Percentiles rank a stretch among this genome's conserved stretches.
phyloP scores from a whole-genome alignment of 2,888 invertebrate genomes.

The Drosophila pseudotakahashii region DNA sequence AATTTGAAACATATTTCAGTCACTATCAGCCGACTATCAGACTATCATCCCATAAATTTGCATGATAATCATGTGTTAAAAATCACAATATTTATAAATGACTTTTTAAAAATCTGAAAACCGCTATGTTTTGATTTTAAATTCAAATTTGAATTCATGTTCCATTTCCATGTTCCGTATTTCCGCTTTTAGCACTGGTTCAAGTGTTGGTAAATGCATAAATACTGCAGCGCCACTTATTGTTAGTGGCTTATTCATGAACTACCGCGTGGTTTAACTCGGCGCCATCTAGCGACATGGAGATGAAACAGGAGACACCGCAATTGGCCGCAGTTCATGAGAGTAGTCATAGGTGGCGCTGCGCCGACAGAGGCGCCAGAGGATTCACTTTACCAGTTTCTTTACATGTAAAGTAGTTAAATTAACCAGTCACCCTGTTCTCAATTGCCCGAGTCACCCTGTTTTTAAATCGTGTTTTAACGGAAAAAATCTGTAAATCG shows the following conservation, averaged over 20 bases:
- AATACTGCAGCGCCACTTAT: background rate
- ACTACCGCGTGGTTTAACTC: background rate
- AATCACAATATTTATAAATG: background rate
- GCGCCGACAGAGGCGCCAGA: too few relatives aligned
- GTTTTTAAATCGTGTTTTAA: too few relatives aligned
- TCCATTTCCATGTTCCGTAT: background rate
- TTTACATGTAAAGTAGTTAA: too few relatives aligned
- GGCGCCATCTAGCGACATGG: background rate
- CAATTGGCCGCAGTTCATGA: too few relatives aligned
- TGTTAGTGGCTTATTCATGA: background rate
- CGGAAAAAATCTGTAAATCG: too few relatives aligned
- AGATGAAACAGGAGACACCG: too few relatives aligned
- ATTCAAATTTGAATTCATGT: constrained; percentile 3
- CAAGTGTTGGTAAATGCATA: background rate
- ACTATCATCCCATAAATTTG: too few relatives aligned
- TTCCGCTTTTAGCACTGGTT: background rate
- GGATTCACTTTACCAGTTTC: too few relatives aligned
- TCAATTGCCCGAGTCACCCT: too few relatives aligned
- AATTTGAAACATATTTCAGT: constrained; percentile 3
- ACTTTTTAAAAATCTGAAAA: background rate
- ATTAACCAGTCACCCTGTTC: too few relatives aligned
- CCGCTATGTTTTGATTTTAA: background rate
- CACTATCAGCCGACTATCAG: too few relatives aligned
- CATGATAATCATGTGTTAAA: background rate
- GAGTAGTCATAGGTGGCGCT: too few relatives aligned